Percentiles rank a stretch among this genome's conserved stretches.
Evolutionary conservation across 23 tunicate species (phyloP).

Genomic region (Oikopleura dioica): DNA sequence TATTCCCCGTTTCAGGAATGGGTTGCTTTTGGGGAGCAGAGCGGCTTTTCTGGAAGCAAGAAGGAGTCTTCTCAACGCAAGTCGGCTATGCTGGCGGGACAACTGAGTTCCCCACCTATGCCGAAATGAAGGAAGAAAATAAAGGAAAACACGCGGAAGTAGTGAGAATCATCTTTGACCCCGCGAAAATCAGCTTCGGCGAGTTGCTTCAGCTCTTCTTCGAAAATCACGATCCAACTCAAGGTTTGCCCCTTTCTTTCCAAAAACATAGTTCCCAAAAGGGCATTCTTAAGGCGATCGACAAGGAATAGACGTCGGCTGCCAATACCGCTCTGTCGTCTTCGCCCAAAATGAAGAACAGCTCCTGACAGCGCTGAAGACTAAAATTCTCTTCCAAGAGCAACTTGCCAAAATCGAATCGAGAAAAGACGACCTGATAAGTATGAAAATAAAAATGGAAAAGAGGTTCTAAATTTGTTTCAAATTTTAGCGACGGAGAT

Average conservation of each 20-base stretch:
- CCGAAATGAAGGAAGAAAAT: not conserved
- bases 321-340: not conserved
- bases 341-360: conserved; percentile 16
- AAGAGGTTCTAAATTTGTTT: not conserved
- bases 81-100: conserved; percentile 29
- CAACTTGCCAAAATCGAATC: conserved; percentile 14
- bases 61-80: not conserved
- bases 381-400: no score
- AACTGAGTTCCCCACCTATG: conserved; percentile 11
- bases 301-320: not conserved
- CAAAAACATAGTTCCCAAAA: no score
- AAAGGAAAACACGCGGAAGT: conserved; percentile 13
- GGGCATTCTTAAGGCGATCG: no score
- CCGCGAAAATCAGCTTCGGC: not conserved
- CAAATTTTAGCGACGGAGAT: conserved; percentile 11
- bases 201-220: conserved; percentile 11
- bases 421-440: conserved; percentile 22
- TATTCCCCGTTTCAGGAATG: no score
- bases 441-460: conserved; percentile 1
- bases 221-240: conserved; percentile 1
- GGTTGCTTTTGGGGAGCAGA: conserved; percentile 17
- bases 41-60: not conserved
- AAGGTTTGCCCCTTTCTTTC: no score
- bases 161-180: conserved; percentile 14
- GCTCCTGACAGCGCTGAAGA: not conserved